phyloP scores from a whole-genome alignment of 2,797 vertebrate genomes.

The Dryobates pubescens region DNA sequence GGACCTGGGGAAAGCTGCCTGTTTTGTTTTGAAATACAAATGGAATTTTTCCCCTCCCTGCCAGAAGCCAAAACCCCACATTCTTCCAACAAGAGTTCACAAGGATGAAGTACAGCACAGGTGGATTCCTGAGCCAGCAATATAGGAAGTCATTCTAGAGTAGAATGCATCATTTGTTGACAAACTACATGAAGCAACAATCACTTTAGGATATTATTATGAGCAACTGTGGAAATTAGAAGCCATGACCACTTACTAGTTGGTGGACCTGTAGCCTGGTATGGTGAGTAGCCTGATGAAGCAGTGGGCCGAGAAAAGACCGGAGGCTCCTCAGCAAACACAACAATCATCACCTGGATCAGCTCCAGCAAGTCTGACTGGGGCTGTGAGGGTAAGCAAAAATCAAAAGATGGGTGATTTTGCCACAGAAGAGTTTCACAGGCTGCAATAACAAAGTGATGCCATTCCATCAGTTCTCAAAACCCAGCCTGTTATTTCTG shows the following conservation, averaged over 20 bases:
- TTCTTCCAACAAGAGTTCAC: neutral
- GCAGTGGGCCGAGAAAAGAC: constrained; percentile 93
- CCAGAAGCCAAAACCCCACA: neutral
- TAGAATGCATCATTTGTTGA: neutral
- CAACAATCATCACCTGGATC: constrained; percentile 98
- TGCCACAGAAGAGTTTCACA: neutral
- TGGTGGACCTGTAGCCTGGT: constrained; percentile 93
- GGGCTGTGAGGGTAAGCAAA: constrained; percentile 80
- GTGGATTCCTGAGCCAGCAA: neutral
- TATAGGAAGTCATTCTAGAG: neutral
- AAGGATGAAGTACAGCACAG: neutral
- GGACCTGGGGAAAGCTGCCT: no score
- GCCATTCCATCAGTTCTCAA: neutral
- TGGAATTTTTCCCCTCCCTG: neutral
- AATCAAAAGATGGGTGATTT: neutral
- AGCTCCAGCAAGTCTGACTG: constrained; percentile 96
- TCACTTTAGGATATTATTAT: fast-evolving
- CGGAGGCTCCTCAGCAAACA: constrained; percentile 97
- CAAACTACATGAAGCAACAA: neutral
- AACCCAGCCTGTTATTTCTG: neutral
- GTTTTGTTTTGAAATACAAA: neutral
- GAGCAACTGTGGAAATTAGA: neutral
- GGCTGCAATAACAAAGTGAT: neutral
- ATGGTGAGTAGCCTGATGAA: constrained; percentile 87
- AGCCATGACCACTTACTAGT: constrained; percentile 84